Base-by-base conservation (phyloP, 2,797 vertebrate genomes). In the Lateolabrax maculatus region DNA sequence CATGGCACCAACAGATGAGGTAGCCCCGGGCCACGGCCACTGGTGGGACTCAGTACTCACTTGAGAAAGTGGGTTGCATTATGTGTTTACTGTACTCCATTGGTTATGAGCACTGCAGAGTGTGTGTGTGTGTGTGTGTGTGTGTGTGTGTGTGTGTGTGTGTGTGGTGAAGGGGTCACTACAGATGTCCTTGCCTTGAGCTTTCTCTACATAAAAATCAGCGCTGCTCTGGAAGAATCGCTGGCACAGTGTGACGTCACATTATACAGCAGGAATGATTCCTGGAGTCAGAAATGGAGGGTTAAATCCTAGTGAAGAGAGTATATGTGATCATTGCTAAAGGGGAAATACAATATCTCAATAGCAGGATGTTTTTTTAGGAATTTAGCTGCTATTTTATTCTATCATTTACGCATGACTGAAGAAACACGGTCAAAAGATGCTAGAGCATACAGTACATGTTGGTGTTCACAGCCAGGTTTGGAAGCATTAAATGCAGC, bases 151-250 rank as follows among this genome's bases (percentile, higher is more conserved):
- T 44, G 68, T 58, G 67, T 44, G 72, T 63, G 57, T 58, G 16
- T 10, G 58, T 18, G 34, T 39, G 66, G 44, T 25, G 62, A 34
- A 70, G 43, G 80, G 64, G 74, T 82, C 80, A 84, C 64, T 87
- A 77, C 81, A 81, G 63, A 87, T 87, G 93, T 90, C 92, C 92
- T 94, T 93, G 91, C 93, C 93, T 77, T 75, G 39, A 93, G 93
- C 90, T 85, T 71, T 81, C 77, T 86, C 90, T 75, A 67, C 80
- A 88, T 87, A 80, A 86, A 89, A 89, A 92, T 77, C 60, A 71
- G 27, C 21, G 2, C 56, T 56, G 87, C 89, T 83, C 70, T 76
- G 76, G 62, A 88, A 77, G 71, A 78, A 80, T 77, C n/a, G 15
- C 77, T 73, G 77, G 79, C 86, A 81, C 87, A 68, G 25, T 79